A percentile compares a stretch with the other conserved stretches of the same genome.
Conservation (phyloP, 2,797 vertebrate species). For the Sebastes itinus region DNA sequence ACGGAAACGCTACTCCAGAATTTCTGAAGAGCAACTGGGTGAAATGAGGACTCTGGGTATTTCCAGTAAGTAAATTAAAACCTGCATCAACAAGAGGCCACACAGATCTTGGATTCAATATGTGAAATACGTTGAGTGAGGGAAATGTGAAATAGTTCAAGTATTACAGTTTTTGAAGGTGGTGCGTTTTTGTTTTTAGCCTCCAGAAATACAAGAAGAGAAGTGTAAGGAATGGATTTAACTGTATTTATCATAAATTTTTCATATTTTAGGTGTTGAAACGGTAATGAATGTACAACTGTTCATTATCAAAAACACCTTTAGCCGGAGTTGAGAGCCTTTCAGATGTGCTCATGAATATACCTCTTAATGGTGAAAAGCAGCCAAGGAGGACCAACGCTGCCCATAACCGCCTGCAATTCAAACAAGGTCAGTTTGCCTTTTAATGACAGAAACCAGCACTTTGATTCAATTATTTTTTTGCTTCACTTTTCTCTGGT, state of each 20-base stretch:
- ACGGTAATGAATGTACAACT: not conserved
- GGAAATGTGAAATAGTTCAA: not conserved
- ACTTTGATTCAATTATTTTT: not conserved
- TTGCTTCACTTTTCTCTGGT: not conserved
- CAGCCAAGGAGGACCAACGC: not conserved
- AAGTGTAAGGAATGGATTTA: not conserved
- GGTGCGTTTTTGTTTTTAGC: not conserved
- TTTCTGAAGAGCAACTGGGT: not conserved
- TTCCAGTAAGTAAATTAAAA: constrained; percentile 11
- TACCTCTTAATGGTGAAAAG: not conserved
- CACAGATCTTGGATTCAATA: not conserved
- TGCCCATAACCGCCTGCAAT: not conserved
- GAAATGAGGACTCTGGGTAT: not conserved
- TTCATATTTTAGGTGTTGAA: not conserved
- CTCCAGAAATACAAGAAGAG: not conserved
- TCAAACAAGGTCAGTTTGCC: not conserved
- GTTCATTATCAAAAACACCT: not conserved
- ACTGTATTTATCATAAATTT: not conserved
- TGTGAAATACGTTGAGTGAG: not conserved
- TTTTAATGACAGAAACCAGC: constrained; percentile 9
- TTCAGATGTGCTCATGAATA: not conserved
- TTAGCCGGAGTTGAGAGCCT: not conserved
- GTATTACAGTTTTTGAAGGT: not conserved
- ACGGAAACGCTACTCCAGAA: not conserved
- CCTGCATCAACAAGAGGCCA: not conserved